Conservation (phyloP, 64 coral and sea anemone species). For the Platygyra sinensis region DNA sequence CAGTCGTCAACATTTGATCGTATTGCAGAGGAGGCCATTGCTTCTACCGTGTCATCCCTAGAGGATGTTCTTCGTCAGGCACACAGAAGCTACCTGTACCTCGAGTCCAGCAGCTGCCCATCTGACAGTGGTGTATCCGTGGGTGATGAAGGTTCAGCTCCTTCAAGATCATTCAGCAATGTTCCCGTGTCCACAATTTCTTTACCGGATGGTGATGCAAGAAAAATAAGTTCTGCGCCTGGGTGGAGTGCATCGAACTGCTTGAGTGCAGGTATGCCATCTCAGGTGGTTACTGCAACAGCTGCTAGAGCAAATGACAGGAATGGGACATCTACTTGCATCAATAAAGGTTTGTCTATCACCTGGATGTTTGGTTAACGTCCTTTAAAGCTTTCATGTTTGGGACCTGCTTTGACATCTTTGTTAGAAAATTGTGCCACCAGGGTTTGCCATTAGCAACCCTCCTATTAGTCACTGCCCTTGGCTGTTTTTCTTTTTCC, state of each 20-base stretch:
- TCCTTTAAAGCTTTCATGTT: too few relatives aligned
- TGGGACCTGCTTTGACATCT: too few relatives aligned
- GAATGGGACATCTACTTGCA: neutral
- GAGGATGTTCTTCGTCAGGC: constrained; percentile 23
- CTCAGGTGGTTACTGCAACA: neutral
- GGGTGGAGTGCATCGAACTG: neutral
- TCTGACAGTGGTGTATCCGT: constrained; percentile 38
- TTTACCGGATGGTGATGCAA: neutral
- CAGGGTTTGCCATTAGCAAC: too few relatives aligned
- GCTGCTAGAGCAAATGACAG: neutral
- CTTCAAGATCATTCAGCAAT: neutral
- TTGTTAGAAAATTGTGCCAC: too few relatives aligned
- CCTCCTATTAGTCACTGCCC: too few relatives aligned
- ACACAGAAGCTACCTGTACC: neutral
- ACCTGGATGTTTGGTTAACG: too few relatives aligned
- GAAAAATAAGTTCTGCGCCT: neutral
- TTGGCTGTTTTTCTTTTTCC: too few relatives aligned
- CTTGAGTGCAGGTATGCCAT: neutral
- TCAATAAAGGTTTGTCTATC: constrained; percentile 7
- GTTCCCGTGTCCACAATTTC: neutral
- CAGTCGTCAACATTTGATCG: constrained; percentile 26
- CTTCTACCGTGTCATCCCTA: neutral
- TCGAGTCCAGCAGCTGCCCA: constrained; percentile 2
- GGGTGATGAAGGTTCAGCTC: neutral
- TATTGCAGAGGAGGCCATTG: constrained; percentile 28